phyloP scores from a whole-genome alignment of 23 tunicate species.

The Ascidia mentula region DNA sequence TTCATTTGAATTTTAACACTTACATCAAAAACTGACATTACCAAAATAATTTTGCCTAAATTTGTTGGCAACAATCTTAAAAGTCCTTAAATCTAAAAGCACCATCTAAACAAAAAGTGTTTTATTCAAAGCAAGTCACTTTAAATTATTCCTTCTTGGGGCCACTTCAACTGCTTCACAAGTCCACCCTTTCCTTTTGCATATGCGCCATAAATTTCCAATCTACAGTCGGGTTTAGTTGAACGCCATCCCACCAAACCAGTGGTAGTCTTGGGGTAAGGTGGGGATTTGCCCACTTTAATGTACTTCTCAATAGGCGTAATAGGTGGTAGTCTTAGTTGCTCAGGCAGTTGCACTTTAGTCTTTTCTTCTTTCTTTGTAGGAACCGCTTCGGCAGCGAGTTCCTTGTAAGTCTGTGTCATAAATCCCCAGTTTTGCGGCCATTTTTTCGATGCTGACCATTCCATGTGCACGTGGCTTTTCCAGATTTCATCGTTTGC shows the following conservation, averaged over 20 bases:
- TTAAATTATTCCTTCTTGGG: conserved; percentile 75
- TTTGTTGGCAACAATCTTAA: no score
- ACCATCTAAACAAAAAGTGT: no score
- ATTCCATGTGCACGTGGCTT: conserved; percentile 92
- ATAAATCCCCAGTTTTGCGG: conserved; percentile 93
- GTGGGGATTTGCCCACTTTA: conserved; percentile 82
- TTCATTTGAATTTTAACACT: no score
- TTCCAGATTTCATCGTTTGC: conserved; percentile 95
- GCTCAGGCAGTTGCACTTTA: conserved; percentile 78
- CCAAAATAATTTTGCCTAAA: no score
- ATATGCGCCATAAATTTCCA: conserved; percentile 89
- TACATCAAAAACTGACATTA: no score
- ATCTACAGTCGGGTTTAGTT: conserved; percentile 70
- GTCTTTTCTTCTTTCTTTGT: conserved; percentile 44
- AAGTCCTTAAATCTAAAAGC: no score
- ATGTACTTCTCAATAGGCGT: conserved; percentile 93
- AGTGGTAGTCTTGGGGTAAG: conserved; percentile 75
- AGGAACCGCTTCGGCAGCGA: conserved; percentile 22
- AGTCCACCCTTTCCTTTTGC: conserved; percentile 85
- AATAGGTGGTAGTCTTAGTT: conserved; percentile 65
- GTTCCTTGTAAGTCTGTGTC: conserved; percentile 77
- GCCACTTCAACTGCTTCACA: conserved; percentile 86
- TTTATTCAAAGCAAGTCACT: no score
- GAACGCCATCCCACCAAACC: conserved; percentile 86
- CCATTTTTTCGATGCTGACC: conserved; percentile 84